These are phyloP conservation scores for Aphodius granarius DNA, from an alignment of 2,888 invertebrate species.

Conservation along the genomic window DNA sequence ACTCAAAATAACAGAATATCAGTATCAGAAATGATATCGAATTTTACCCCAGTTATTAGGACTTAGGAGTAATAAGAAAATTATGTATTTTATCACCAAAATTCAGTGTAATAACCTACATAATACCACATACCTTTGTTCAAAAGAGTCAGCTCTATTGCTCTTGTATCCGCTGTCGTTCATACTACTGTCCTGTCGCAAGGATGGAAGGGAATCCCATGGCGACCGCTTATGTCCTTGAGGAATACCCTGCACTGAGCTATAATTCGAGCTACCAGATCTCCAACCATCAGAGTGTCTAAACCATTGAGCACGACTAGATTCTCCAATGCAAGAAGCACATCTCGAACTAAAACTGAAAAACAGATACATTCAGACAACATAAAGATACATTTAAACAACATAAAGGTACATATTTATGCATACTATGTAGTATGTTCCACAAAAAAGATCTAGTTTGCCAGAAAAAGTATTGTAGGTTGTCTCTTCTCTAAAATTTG, in stretches of 20 bases:
- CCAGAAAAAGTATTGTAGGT: too few relatives aligned
- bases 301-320: slow-evolving; percentile 87
- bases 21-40: too few relatives aligned
- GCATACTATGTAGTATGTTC: too few relatives aligned
- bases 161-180: slow-evolving; percentile 88
- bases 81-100: too few relatives aligned
- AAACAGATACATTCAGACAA: slow-evolving; percentile 1
- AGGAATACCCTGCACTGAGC: slow-evolving; percentile 58
- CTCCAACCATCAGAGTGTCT: slow-evolving; percentile 89
- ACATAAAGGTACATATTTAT: too few relatives aligned
- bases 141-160: slow-evolving; percentile 82
- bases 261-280: slow-evolving; percentile 71
- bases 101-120: too few relatives aligned
- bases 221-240: slow-evolving; percentile 74
- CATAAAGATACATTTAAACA: background rate
- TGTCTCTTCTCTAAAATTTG: too few relatives aligned
- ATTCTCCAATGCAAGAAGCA: slow-evolving; percentile 87
- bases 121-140: slow-evolving; percentile 73
- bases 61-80: too few relatives aligned
- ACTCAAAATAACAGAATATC: too few relatives aligned
- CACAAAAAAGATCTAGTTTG: too few relatives aligned
- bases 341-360: slow-evolving; percentile 64
- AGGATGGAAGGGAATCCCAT: slow-evolving; percentile 85
- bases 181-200: slow-evolving; percentile 82
- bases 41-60: too few relatives aligned